Evolutionary conservation across 2,797 vertebrate genomes (phyloP), one percentile per base, ranked within the genome.

Genomic region (Pteropus rufus): DNA sequence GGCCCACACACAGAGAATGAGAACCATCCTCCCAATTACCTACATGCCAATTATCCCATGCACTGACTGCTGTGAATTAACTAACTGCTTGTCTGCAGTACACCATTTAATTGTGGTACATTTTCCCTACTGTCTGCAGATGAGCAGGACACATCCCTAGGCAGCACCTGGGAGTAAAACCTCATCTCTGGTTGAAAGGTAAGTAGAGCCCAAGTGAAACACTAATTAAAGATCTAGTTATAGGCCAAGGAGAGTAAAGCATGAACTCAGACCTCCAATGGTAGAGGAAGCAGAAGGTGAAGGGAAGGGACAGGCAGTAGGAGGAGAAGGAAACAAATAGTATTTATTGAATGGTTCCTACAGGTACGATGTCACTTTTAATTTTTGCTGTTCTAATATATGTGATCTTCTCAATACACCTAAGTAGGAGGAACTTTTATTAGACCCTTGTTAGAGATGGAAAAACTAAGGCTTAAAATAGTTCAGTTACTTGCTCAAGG

Each of bases 1-100:
- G 36, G 76, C n/a, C 24, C 56, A 0, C 3, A 36, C 23, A 10
- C 18, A 14, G 65, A 89, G 92, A 75, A 88, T 23, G 77, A 96
- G 89, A 88, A 34, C 60, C 72, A n/a, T 44, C 91, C 72, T 89
- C 84, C 88, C 64, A 76, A 96, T 88, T 52, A 73, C 67, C 77
- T 65, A 60, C 54, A 6, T 80, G 84, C 80, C 89, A 96, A 84
- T 95, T 79, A 76, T 52, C 76, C 84, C 64, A 70, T n/a, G 82
- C 73, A 73, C 54, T 9, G 77, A 89, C 72, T 41, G 11, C 69
- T 92, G 58, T 39, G 88, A 89, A 95, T 97, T 73, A 79, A 23
- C 83, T 69, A 75, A 39, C 34, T 39, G 29, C 64, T 41, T 77
- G 31, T 79, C 69, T 65, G 76, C 9, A 8, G 41, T 1, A 21